Conservation (phyloP, 2,113 vertebrate species). For the Terrapene triunguis region DNA sequence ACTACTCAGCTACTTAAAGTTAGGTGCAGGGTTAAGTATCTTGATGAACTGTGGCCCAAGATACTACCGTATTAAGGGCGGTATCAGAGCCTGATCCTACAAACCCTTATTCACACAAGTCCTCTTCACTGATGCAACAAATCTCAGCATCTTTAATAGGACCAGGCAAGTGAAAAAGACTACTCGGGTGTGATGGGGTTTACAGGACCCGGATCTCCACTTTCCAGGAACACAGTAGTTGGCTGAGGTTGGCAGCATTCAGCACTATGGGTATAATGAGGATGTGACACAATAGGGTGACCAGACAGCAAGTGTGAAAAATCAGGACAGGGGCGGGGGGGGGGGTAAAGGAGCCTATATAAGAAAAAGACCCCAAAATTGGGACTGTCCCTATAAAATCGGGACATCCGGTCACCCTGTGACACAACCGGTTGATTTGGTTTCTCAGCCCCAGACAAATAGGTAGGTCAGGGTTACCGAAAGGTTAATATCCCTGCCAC, state of each 20-base stretch:
- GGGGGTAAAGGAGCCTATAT: no score
- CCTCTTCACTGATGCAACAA: fast-evolving
- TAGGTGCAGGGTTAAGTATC: fast-evolving
- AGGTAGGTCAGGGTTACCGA: not conserved
- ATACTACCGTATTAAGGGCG: fast-evolving
- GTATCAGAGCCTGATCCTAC: fast-evolving
- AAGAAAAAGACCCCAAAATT: no score
- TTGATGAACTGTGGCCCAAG: not conserved
- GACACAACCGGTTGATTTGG: fast-evolving
- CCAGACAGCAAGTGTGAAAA: no score
- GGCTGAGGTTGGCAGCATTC: not conserved
- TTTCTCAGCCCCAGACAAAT: not conserved
- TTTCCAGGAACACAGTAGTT: not conserved
- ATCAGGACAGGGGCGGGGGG: no score
- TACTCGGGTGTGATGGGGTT: not conserved
- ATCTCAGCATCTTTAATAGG: fast-evolving
- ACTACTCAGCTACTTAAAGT: fast-evolving
- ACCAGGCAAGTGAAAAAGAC: fast-evolving
- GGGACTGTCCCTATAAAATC: no score
- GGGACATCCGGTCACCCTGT: no score
- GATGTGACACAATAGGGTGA: no score
- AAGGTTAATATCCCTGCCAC: fast-evolving
- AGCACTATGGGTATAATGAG: fast-evolving
- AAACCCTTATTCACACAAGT: fast-evolving
- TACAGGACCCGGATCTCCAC: not conserved